phyloP scores from a whole-genome alignment of 2,797 vertebrate species.

The Pelochelys cantorii region DNA sequence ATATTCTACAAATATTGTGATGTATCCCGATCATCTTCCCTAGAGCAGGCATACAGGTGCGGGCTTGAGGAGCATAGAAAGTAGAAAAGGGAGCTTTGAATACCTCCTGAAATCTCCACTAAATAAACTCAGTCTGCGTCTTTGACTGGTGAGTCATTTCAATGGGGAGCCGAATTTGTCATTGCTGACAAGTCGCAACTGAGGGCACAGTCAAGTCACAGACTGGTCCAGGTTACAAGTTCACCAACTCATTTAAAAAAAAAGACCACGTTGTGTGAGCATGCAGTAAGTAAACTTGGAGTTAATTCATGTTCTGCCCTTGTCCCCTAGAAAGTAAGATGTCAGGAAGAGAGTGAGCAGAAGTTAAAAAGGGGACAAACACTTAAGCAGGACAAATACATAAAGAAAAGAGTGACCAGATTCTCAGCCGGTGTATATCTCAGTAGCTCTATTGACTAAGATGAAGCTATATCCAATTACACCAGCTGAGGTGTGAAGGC shows the following conservation, averaged over 20 bases:
- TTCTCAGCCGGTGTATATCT: neutral
- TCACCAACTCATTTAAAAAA: neutral
- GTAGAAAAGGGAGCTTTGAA: neutral
- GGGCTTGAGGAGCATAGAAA: neutral
- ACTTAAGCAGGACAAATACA: neutral
- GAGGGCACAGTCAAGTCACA: neutral
- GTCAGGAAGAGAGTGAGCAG: neutral
- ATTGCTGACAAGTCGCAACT: neutral
- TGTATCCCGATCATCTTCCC: neutral
- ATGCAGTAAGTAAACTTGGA: neutral
- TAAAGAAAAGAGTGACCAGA: neutral
- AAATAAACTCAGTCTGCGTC: neutral
- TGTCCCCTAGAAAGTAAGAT: neutral
- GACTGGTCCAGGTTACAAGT: neutral
- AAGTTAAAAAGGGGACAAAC: neutral
- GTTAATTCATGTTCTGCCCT: neutral
- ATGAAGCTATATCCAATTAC: neutral
- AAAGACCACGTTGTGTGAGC: neutral
- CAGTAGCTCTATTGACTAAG: neutral
- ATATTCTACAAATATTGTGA: neutral
- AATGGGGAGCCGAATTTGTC: neutral
- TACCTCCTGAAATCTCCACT: neutral
- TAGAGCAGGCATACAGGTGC: neutral
- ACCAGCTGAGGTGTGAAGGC: neutral
- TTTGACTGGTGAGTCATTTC: neutral